Base-by-base conservation (phyloP, 2,888 invertebrate species). In the Athetis lepigone region DNA sequence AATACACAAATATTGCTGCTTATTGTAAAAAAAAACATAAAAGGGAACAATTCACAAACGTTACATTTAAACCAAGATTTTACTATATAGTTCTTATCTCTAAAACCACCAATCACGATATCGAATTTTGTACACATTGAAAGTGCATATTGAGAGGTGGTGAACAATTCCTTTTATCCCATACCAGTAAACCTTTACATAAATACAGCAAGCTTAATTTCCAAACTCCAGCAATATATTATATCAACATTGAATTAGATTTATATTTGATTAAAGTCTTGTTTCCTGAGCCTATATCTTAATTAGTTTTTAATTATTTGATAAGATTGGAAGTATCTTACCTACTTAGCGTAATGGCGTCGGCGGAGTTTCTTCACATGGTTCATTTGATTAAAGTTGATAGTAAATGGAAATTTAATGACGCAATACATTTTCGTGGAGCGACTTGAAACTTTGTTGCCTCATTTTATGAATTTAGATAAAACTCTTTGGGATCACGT, bases 161-260 rank as follows among this genome's bases (percentile, higher is more conserved):
- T 33, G 33, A 33, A 33, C 11, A 4, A 33, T 36, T 47, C 43
- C 19, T 21, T 37, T 23, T 63, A 62, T 55, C 52, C 27, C 33
- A 2, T 19, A 57, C 57, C 55, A 50, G 59, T 16, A 37, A 18
- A 43, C 11, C 37, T 36, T 36, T 23, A 43, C 52, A 65, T 59
- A 74, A 63, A 70, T 66, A 56, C 1, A 21, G 19, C 16, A 63
- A 47, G 55, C 56, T 73, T 52, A 52, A 43, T 61, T 65, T 61
- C 7, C 21, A 0, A 61, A 56, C 60, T 40, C 43, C 39, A 68
- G 33, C 13, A n/a, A n/a, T 29, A n/a, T 45, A 51, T 71, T 86
- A 83, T 83, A 86, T 84, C 80, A 83, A 76, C 82, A 85, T 83
- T 82, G 82, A 78, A 73, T 79, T 64, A 79, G 80, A 86, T 84